phyloP scores from a whole-genome alignment of 2,888 invertebrate species.

The Drosophila neonasuta region DNA sequence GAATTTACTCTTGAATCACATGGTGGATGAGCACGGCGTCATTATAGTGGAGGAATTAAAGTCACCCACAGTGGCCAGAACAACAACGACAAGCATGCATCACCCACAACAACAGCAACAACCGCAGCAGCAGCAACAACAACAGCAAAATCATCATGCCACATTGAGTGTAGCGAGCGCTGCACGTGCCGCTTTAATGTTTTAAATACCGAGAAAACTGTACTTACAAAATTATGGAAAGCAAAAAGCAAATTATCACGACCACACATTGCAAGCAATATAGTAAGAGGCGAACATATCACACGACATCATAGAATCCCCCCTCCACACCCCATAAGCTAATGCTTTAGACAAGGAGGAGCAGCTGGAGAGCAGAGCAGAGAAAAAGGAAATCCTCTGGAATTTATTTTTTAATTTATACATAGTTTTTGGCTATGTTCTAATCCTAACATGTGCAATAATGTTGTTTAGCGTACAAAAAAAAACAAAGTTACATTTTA shows the following conservation, averaged over 20 bases:
- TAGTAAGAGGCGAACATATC: constrained; percentile 55
- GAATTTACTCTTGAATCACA: constrained; percentile 80
- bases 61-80: constrained; percentile 64
- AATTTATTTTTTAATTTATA: constrained; percentile 34
- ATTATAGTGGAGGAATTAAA: constrained; percentile 79
- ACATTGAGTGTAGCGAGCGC: constrained; percentile 54
- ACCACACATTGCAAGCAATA: constrained; percentile 2
- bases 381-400: constrained; percentile 2
- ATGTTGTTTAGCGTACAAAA: constrained; percentile 54
- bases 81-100: constrained; percentile 52
- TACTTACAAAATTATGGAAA: constrained; percentile 22
- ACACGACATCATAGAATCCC: constrained; percentile 25
- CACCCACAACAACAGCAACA: constrained; percentile 48
- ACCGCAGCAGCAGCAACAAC: constrained; percentile 41
- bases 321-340: constrained; percentile 3
- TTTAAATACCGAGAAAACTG: constrained; percentile 31
- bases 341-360: not conserved
- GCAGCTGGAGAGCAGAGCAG: not conserved
- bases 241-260: constrained; percentile 18
- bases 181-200: constrained; percentile 57
- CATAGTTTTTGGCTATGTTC: constrained; percentile 48
- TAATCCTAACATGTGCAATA: constrained; percentile 73
- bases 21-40: constrained; percentile 78
- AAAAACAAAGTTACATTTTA: constrained; percentile 66
- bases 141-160: constrained; percentile 31